Conservation (phyloP, 64 coral and sea anemone species). For the Actinia equina region DNA sequence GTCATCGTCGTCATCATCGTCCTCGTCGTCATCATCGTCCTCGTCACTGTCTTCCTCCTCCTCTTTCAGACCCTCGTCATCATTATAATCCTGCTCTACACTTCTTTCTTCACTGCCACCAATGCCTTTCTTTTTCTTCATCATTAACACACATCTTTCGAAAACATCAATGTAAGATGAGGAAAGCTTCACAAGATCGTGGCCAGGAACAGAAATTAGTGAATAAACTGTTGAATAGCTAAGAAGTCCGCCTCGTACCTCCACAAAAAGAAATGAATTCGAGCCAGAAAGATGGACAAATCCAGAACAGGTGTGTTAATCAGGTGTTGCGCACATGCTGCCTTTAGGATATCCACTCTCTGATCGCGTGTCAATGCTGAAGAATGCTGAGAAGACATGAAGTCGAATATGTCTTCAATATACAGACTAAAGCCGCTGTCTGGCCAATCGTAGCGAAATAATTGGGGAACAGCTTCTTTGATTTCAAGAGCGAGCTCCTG, state of each 20-base stretch:
- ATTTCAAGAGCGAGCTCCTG: not conserved
- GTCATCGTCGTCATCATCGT: not conserved
- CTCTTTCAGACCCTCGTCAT: not conserved
- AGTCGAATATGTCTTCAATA: slow-evolving; percentile 5
- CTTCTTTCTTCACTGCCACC: not conserved
- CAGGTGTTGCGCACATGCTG: not conserved
- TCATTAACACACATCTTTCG: slow-evolving; percentile 18
- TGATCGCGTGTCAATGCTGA: not conserved
- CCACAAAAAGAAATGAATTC: slow-evolving; percentile 12
- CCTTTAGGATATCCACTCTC: not conserved
- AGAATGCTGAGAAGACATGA: not conserved
- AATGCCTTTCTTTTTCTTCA: not conserved
- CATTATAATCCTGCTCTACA: not conserved
- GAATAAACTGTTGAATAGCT: not conserved
- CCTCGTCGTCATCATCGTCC: not conserved
- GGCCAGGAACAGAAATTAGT: not conserved
- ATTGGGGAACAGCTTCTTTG: not conserved
- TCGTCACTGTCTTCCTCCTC: not conserved
- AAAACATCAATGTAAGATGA: slow-evolving; percentile 27
- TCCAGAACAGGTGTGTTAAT: not conserved
- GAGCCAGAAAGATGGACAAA: not conserved
- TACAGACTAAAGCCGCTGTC: not conserved
- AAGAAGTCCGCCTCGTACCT: slow-evolving; percentile 1
- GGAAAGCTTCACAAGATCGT: not conserved
- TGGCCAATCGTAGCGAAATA: not conserved